Base-by-base conservation (phyloP, 2,113 vertebrate species). In the Australoheros scitulus region DNA sequence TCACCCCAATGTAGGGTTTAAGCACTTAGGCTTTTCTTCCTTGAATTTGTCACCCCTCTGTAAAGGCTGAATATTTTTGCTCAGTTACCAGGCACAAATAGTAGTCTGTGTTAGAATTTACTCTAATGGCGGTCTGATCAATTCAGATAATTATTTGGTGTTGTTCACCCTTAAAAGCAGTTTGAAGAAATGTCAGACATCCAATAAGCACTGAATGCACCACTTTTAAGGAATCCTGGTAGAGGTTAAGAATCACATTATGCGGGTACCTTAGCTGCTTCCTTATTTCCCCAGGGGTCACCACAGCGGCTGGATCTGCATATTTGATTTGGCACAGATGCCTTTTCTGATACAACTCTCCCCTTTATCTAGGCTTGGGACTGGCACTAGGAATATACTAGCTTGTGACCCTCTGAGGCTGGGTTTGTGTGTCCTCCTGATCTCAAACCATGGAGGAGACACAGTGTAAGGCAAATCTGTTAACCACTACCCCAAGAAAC, bases 211-310 rank as follows among this genome's bases (percentile, higher is more conserved):
- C 26, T 34, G 65, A 52, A 41, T 72, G 43, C 65, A 52, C 65
- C 65, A 34, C 47, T 72, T 50, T 72, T 72, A 55, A 72, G 55
- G 47, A 72, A 47, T 72, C 68, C 26, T 34, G 68, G 68, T 72
- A 72, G 68, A 72, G 26, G 68, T 72, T 72, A 55, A 32, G 68
- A 72, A 72, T 55, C 68, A 32, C 43, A 72, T 72, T 72, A 72
- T 72, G 22, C 52, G 65, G 65, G 65, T 72, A 24, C 17, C 52
- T 72, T 52, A 2, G 43, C 43, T 72, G 65, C 6, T 7, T 17
- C 65, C 65, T 52, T 72, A 72, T 72, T 72, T 52, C 65, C 65
- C 65, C 20, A 72, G 65, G 65, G 43, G 65, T 72, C 43, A 24
- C 43, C 24, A 52, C 65, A 72, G 43, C 13, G 24, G 65, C 29